Base-by-base conservation (phyloP, 2,113 vertebrate genomes). In the Capreolus pygargus region DNA sequence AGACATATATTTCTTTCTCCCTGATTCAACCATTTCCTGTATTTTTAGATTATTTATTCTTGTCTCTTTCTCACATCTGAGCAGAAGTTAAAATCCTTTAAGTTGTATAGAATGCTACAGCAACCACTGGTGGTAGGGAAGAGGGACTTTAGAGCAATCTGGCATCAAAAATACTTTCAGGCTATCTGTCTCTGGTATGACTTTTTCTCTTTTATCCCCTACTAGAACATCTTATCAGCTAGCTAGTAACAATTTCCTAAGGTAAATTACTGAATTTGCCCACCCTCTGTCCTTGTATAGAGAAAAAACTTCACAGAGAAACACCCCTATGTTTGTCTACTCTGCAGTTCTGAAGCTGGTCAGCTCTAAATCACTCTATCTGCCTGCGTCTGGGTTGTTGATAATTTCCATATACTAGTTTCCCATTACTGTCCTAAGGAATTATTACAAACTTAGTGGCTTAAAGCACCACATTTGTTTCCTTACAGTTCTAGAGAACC, bases 11-110 rank as follows among this genome's bases (percentile, higher is more conserved):
- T 94, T 95, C 16, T 70, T 81, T 89, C 43, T 91, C 57, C 27
- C 39, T 57, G 33, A 61, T 88, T 87, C 76, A 90, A 61, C 13
- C 16, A 76, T 58, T 54, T 45, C 50, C 17, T 47, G 10, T 52
- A 82, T 61, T 95, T 86, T 89, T 64, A 57, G 55, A 67, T 91
- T 67, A 79, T 61, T 96, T 79, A 67, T 95, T 91, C 57, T 70
- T 64, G 55, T 33, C 17, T 9, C 87, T 84, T 94, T 94, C 33
- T 91, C 23, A 81, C 0, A 0, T 81, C 52, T 50, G 74, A 95
- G 23, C 27, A 60, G 33, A 95, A 95, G 39, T 55, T 55, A 43
- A 74, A 96, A 93, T 10, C 47, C n/a, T 96, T 84, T 84, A 82
- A 60, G 11, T 33, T 83, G 30, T 57, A 50, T 54, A 39, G 85